Percentiles rank a stretch among this genome's conserved stretches.
phyloP scores from a whole-genome alignment of 2,113 vertebrate species.

The Zapus hudsonius region DNA sequence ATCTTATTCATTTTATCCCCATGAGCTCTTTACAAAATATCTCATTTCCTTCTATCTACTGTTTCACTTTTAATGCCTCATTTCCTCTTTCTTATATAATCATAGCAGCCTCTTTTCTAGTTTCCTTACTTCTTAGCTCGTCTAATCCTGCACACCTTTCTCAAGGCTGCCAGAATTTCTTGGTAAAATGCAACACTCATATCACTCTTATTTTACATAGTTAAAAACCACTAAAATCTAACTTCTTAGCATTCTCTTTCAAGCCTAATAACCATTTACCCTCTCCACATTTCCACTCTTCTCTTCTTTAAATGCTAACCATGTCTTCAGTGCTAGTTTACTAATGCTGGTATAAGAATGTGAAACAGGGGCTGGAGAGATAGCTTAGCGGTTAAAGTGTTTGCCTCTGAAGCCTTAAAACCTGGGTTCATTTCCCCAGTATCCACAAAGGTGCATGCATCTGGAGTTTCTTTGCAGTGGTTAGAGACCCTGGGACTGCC shows the following conservation, averaged over 20 bases:
- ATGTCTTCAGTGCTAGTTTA: neutral
- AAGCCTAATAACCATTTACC: neutral
- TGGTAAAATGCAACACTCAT: neutral
- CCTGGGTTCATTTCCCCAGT: no score
- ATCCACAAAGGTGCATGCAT: no score
- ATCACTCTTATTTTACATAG: neutral
- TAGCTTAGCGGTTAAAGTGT: no score
- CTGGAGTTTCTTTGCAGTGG: no score
- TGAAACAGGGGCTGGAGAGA: no score
- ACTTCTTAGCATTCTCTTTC: neutral
- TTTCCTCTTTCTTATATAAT: neutral
- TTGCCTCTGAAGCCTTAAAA: no score
- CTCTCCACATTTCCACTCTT: neutral
- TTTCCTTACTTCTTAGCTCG: neutral
- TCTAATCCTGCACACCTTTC: neutral
- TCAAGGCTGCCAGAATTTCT: neutral
- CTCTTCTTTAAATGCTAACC: neutral
- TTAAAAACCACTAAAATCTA: neutral
- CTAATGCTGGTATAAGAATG: neutral
- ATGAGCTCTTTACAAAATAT: neutral
- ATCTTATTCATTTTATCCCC: neutral
- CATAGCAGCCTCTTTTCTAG: neutral
- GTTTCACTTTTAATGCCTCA: neutral
- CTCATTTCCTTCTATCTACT: neutral
- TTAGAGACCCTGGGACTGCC: no score